Base-by-base conservation (phyloP, 1,140 invertebrate genomes). In the Trinorchestia longiramus region DNA sequence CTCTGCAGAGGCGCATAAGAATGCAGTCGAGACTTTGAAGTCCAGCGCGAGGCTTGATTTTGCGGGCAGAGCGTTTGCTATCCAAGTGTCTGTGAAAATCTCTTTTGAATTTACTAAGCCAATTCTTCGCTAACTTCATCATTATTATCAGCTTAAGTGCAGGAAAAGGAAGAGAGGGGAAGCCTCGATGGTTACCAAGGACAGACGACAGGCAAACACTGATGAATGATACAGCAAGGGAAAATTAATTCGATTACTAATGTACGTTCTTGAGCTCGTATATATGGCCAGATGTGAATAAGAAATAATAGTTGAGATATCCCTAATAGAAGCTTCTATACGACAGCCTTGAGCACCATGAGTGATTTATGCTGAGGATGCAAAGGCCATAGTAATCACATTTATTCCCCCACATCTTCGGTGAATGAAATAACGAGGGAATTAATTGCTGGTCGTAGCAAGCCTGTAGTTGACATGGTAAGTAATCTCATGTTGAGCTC, bases 61-160 rank as follows among this genome's bases (percentile, higher is more conserved):
- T 77, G 62, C 62, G 62, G 62, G 62, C 62, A 11, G 28, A 77
- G 62, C 28, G 15, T 77, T 77, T 77, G 11, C 15, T 77, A 77
- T 77, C 62, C 43, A 90, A 90, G 43, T 41, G 88, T 41, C 88
- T 90, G 88, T 17, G 43, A 90, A 90, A 90, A 90, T 42, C 88
- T 90, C 43, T 90, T 90, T 3, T 90, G 88, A 94, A 45, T 94
- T 94, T 94, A 44, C 92, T 47, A 15, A 94, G 44, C 44, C 43
- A 94, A 45, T 94, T 45, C 43, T 94, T 45, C 92, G 40, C 92
- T 94, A 94, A 94, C 92, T 94, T 94, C 44, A 8, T 47, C 92
- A 47, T 47, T n/a, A 94, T 94, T 45, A 94, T 47, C 43, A 47
- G 92, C n/a, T 28, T 43, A 90, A 90, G 88, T 90, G 36, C 88